Evolutionary conservation across 2,888 invertebrate genomes (phyloP), one percentile per base, ranked within the genome.

Genomic region (Lissocephala sabroskyi): DNA sequence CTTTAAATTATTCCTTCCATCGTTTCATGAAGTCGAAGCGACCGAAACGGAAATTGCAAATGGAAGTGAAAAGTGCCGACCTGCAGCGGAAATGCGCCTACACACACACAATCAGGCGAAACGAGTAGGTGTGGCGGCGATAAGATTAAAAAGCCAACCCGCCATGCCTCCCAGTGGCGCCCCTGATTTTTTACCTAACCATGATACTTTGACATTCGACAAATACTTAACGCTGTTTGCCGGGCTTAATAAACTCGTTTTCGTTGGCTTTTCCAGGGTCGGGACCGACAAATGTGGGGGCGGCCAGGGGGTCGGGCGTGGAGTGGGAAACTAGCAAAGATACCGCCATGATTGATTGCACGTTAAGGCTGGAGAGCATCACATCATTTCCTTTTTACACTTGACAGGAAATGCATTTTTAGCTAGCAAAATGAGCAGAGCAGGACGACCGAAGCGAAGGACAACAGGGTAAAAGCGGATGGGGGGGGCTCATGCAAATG

Each of bases 301-400:
- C 4, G 3, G 23, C 23, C 3, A 23, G 23, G 3, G 23, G 29
- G 36, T 19, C 36, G 44, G 45, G 54, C 55, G 49, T 16, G 17
- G 49, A 52, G 36, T 42, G 59, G 59, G 53, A 56, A 61, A 56
- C 54, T 52, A 41, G 52, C 49, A 49, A 47, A 49, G 56, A 56
- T 47, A 55, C 59, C 65, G 60, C 65, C 62, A 67, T 80, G 81
- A 79, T 79, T 79, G 81, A 80, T 80, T 80, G 71, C 65, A 64
- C 66, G 65, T 74, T 68, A 60, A 70, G 57, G 71, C 75, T 59
- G 55, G 50, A 63, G 75, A 76, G 74, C 68, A 65, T 66, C 67
- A 62, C 71, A 66, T 75, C 75, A 75, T 73, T 73, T 73, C 71
- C 71, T 70, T 70, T 66, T 70, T 62, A 75, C 71, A 77, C 75